A percentile compares a stretch with the other conserved stretches of the same genome.
phyloP scores from a whole-genome alignment of 2,797 vertebrate species.

The Anisognathus igniventris region DNA sequence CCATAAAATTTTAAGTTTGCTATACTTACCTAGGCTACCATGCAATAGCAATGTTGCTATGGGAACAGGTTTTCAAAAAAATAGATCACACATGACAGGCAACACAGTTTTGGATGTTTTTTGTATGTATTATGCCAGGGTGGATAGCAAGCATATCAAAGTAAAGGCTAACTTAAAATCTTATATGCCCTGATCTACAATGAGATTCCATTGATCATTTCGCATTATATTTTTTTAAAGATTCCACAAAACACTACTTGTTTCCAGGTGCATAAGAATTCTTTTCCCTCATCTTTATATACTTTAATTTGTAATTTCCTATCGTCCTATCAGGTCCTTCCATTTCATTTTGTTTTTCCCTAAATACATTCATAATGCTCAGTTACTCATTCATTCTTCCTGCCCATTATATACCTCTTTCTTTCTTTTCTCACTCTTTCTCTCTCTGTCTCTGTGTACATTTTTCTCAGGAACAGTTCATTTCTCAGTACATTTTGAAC shows the following conservation, averaged over 20 bases:
- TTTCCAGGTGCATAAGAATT: background rate
- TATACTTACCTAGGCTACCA: background rate
- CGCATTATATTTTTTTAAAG: background rate
- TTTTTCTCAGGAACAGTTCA: background rate
- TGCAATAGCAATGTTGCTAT: background rate
- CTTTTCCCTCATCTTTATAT: background rate
- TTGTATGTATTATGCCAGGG: background rate
- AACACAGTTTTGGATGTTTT: background rate
- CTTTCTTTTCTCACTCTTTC: background rate
- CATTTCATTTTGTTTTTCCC: background rate
- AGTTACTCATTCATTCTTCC: background rate
- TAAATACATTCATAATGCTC: background rate
- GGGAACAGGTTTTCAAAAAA: conserved; percentile 17
- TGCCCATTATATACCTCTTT: background rate
- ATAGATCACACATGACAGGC: background rate
- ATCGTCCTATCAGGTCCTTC: background rate
- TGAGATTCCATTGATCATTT: background rate
- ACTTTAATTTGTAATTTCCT: background rate
- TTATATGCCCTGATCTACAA: background rate
- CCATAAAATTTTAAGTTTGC: background rate
- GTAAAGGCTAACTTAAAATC: background rate
- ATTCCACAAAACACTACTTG: background rate
- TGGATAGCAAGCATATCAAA: background rate
- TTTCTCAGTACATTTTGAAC: background rate
- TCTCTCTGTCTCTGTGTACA: background rate